These are phyloP conservation scores for Calameuta pallipes DNA, from an alignment of 2,888 invertebrate species.

Conservation along the genomic window DNA sequence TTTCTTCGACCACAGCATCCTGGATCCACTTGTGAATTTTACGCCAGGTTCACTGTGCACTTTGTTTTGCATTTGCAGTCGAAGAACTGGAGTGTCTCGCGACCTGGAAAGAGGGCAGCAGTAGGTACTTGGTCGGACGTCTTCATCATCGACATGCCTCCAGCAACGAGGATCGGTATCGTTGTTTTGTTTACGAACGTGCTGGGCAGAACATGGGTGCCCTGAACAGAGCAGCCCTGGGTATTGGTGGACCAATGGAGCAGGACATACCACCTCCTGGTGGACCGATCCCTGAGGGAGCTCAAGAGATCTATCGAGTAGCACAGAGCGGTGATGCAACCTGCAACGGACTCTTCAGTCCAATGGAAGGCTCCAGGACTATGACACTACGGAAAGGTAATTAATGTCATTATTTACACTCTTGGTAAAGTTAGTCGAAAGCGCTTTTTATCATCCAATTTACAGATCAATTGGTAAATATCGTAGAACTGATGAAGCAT, in stretches of 20 bases:
- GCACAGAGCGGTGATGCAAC: conserved; percentile 94
- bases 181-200: conserved; percentile 96
- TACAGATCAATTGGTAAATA: background rate
- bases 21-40: conserved; percentile 36
- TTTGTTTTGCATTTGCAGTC: conserved; percentile 68
- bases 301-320: conserved; percentile 74
- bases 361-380: conserved; percentile 86
- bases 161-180: conserved; percentile 91
- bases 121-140: conserved; percentile 89
- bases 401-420: background rate
- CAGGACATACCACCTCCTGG: conserved; percentile 54
- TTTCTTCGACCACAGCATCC: conserved; percentile 26
- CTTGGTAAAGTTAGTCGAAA: background rate
- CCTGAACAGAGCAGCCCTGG: conserved; percentile 52
- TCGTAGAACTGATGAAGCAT: background rate
- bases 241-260: conserved; percentile 51
- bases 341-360: conserved; percentile 91
- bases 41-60: conserved; percentile 10
- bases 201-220: conserved; percentile 65
- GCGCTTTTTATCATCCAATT: background rate
- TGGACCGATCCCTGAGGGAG: conserved; percentile 55
- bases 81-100: conserved; percentile 93
- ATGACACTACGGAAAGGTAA: conserved; percentile 85
- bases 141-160: conserved; percentile 90
- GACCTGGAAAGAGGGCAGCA: conserved; percentile 94